phyloP scores from a whole-genome alignment of 2,113 vertebrate species.

The Phylloscopus trochiloides region DNA sequence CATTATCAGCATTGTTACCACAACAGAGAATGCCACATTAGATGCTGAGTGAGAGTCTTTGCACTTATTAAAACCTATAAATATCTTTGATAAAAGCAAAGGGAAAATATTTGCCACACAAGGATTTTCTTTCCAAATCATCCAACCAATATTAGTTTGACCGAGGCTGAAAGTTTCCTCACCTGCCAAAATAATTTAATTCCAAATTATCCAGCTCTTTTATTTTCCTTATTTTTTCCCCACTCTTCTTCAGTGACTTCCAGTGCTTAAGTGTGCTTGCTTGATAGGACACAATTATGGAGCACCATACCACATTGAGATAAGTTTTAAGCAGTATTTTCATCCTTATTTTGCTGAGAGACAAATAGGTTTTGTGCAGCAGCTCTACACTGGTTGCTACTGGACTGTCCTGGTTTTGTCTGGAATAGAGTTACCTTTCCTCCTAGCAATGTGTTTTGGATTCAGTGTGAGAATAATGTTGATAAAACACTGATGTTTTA shows the following conservation, averaged over 20 bases:
- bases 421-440: neutral
- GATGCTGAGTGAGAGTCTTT: neutral
- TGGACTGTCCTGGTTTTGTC: neutral
- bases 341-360: neutral
- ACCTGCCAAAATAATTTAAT: neutral
- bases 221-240: neutral
- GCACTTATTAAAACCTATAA: constrained; percentile 36
- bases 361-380: neutral
- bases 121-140: neutral
- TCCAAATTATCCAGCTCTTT: neutral
- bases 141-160: neutral
- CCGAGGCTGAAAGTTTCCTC: neutral
- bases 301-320: neutral
- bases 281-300: neutral
- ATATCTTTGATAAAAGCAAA: neutral
- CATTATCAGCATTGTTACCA: neutral
- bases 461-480: neutral
- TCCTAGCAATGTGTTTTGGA: neutral
- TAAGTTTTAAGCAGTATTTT: neutral
- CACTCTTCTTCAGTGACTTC: neutral
- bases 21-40: neutral
- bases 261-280: neutral
- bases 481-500: neutral
- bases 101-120: neutral
- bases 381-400: neutral